Evolutionary conservation across 1,140 invertebrate genomes (phyloP), one percentile per base, ranked within the genome.

Genomic region (Ectropis grisescens): DNA sequence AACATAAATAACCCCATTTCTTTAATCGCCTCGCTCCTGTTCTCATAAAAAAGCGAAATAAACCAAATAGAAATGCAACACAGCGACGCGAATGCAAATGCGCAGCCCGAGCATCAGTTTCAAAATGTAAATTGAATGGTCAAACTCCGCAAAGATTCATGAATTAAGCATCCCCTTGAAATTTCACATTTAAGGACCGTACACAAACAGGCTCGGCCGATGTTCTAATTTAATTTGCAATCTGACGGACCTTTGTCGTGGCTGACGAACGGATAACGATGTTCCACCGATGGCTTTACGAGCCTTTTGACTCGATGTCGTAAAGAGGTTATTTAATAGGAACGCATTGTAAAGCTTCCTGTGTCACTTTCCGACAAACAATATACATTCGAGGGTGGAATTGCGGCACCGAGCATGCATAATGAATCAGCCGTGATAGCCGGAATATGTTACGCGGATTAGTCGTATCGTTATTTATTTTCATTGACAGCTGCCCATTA

Each of bases 101-200:
- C 49, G 48, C 41, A 50, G 32, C 40, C 47, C 36, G 40, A 49
- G 53, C 52, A 64, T 61, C 56, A 66, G 57, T 69, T 65, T 56
- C 51, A 58, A 70, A 67, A 70, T 75, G 64, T 58, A 72, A 75
- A 75, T 75, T 58, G 55, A 58, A 65, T 55, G 67, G 65, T 67
- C 67, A 61, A 67, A 75, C 59, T 59, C 52, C 33, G 48, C 37
- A 52, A 58, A 64, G 62, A 64, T 58, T 70, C 66, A 66, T 70
- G 68, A 61, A 69, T 66, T 70, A 69, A 62, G 54, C 57, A 66
- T 67, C 39, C 45, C 52, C 55, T 66, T 58, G 59, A 67, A 65
- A 62, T 66, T 68, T 52, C 44, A 56, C 55, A 64, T 64, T 69
- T 60, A 56, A 62, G 43, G 47, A 19, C 51, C 43, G 49, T 54